A percentile compares a stretch with the other conserved stretches of the same genome.
Conservation (phyloP, 2,888 invertebrate species). For the Nymphalis polychloros region DNA sequence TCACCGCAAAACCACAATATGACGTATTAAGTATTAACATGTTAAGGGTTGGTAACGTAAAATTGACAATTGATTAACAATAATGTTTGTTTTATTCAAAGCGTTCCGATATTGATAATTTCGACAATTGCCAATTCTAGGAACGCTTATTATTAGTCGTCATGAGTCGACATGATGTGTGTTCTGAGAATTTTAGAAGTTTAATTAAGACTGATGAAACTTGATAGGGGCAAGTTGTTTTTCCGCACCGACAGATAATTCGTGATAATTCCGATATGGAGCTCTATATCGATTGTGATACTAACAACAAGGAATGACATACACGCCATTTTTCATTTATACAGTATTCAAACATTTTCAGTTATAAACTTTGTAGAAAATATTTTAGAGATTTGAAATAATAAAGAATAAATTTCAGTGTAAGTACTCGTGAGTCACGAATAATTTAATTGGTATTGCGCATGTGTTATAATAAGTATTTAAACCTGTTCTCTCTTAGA, state of each 20-base stretch:
- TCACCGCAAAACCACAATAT: conserved; percentile 10
- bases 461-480: background rate
- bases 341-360: background rate
- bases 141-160: no score
- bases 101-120: no score
- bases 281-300: no score
- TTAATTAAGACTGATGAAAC: no score
- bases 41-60: background rate
- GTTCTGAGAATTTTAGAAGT: no score
- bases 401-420: conserved; percentile 7
- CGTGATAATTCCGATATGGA: no score
- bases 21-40: conserved; percentile 5
- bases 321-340: background rate
- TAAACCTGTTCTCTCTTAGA: no score
- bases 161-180: no score
- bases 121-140: no score
- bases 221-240: no score
- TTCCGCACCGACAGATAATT: no score
- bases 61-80: background rate
- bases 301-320: no score
- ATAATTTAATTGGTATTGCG: background rate
- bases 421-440: conserved; percentile 22
- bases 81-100: background rate
- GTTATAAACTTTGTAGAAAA: background rate
- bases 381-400: conserved; percentile 10